Percentiles rank a stretch among this genome's conserved stretches.
phyloP scores from a whole-genome alignment of 2,888 invertebrate species.

The Chaitophorus viminalis region DNA sequence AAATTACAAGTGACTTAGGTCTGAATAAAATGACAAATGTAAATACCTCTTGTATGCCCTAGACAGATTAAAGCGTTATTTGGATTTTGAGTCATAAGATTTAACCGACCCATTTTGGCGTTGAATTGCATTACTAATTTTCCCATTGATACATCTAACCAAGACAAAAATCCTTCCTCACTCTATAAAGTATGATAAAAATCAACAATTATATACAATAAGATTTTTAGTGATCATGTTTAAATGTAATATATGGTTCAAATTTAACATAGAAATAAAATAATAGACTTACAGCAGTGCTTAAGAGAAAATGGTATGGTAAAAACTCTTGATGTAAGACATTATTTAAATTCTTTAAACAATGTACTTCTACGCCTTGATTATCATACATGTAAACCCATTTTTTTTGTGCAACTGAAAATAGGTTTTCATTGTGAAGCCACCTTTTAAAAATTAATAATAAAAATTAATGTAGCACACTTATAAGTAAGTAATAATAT shows the following conservation, averaged over 20 bases:
- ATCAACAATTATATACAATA: neutral
- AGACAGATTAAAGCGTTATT: conserved; percentile 89
- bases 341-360: conserved; percentile 85
- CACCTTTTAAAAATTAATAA: conserved; percentile 70
- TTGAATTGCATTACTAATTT: conserved; percentile 83
- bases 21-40: neutral
- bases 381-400: conserved; percentile 98
- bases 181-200: conserved; percentile 69
- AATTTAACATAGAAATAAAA: neutral
- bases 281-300: conserved; percentile 76
- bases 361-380: conserved; percentile 96
- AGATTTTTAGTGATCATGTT: no score
- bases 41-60: conserved; percentile 83
- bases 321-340: conserved; percentile 90
- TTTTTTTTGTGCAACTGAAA: conserved; percentile 95
- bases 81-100: conserved; percentile 92
- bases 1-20: neutral
- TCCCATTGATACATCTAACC: conserved; percentile 95
- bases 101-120: conserved; percentile 80
- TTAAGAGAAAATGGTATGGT: conserved; percentile 95
- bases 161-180: conserved; percentile 82
- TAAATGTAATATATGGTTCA: neutral
- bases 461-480: neutral
- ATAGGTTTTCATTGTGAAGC: conserved; percentile 96
- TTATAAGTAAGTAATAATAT: no score